Evolutionary conservation across 2,113 vertebrate genomes (phyloP).

Genomic region (Cettia cetti): DNA sequence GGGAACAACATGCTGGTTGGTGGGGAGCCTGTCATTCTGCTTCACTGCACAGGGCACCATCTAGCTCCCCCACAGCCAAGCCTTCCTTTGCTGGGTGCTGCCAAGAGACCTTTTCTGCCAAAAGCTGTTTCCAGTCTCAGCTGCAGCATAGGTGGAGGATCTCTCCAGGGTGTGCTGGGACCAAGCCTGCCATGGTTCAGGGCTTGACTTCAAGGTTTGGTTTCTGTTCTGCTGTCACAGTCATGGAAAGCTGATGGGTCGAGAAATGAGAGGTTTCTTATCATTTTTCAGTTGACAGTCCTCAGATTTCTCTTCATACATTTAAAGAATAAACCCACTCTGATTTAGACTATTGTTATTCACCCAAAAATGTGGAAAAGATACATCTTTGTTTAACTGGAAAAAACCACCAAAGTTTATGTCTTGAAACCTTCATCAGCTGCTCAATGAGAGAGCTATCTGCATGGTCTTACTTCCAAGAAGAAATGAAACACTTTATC

Average conservation of each 20-base stretch:
- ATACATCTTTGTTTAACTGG: not conserved
- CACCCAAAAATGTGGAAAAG: not conserved
- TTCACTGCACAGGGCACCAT: not conserved
- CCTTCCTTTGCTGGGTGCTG: not conserved
- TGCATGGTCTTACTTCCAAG: not conserved
- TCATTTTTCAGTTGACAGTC: not conserved
- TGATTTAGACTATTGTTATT: not conserved
- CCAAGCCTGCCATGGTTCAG: not conserved
- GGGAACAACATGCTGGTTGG: rapidly evolving
- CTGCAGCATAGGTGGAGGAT: not conserved
- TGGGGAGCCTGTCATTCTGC: rapidly evolving
- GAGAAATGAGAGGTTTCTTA: not conserved
- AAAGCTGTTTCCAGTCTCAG: rapidly evolving
- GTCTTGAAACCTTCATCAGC: not conserved
- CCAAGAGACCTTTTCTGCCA: not conserved
- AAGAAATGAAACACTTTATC: not conserved
- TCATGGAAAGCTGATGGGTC: not conserved
- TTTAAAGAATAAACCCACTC: not conserved
- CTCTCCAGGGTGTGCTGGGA: not conserved
- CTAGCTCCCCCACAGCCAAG: not conserved
- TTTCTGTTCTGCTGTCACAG: not conserved
- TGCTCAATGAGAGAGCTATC: not conserved
- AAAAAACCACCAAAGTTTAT: not conserved
- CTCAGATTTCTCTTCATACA: not conserved
- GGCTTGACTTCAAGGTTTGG: not conserved